Percentiles rank a stretch among this genome's conserved stretches.
These are phyloP conservation scores for Pelvicachromis taeniatus DNA, from an alignment of 2,113 vertebrate genomes.

Conservation along the genomic window DNA sequence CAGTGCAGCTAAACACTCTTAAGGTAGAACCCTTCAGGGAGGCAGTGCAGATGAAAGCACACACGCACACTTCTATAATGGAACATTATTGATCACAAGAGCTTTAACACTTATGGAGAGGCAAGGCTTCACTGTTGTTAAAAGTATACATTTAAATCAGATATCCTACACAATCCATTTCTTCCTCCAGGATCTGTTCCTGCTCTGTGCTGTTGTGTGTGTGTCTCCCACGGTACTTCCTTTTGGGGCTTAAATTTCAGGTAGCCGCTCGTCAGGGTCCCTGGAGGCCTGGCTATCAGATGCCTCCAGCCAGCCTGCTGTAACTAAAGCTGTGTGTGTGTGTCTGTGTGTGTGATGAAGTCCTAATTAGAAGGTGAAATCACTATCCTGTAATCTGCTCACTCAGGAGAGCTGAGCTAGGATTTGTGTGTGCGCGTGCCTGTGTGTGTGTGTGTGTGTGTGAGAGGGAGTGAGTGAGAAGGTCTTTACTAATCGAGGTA, in stretches of 20 bases:
- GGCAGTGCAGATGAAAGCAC: background rate
- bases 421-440: background rate
- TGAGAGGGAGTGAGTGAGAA: background rate
- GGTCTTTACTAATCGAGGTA: background rate
- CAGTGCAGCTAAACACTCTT: background rate
- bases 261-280: conserved; percentile 48
- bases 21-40: background rate
- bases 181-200: background rate
- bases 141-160: background rate
- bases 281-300: conserved; percentile 60
- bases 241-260: conserved; percentile 54
- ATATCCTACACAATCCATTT: background rate
- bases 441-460: background rate
- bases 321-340: conserved; percentile 55
- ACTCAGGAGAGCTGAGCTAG: conserved; percentile 20
- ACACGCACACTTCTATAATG: background rate
- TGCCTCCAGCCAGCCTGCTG: conserved; percentile 56
- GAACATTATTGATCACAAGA: background rate
- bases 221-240: conserved; percentile 2
- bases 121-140: background rate
- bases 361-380: conserved; percentile 62
- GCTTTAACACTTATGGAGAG: background rate
- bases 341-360: background rate
- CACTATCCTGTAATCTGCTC: conserved; percentile 53
- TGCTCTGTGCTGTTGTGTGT: background rate